Percentiles rank a stretch among this genome's conserved stretches.
Evolutionary conservation across 2,113 vertebrate species (phyloP).

Genomic region (Phocoena phocoena): DNA sequence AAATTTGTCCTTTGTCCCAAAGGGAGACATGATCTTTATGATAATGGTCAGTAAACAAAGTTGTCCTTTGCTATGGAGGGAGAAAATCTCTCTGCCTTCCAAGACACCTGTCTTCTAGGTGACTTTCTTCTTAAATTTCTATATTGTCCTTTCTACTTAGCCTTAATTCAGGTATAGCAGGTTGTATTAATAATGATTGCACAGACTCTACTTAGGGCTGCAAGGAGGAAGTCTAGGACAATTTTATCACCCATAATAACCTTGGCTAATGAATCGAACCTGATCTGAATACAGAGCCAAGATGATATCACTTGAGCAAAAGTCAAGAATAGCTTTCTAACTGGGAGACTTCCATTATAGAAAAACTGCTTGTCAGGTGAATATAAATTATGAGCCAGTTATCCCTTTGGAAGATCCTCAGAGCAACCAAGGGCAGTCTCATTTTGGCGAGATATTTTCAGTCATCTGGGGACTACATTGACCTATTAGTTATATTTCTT

Average conservation of each 20-base stretch:
- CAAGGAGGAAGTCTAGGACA: neutral
- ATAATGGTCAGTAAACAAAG: neutral
- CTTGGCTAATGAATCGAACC: neutral
- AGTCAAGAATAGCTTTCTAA: neutral
- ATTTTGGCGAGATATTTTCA: neutral
- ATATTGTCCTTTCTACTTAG: neutral
- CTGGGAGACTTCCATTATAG: neutral
- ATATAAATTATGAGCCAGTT: neutral
- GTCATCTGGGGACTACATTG: neutral
- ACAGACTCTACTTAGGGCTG: neutral
- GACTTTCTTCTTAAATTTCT: neutral
- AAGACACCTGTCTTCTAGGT: neutral
- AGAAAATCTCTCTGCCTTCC: neutral
- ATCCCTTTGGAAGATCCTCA: neutral
- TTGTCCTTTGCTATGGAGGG: neutral
- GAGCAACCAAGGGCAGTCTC: neutral
- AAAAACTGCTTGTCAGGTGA: neutral
- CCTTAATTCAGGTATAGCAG: neutral
- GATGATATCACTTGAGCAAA: neutral
- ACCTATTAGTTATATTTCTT: neutral
- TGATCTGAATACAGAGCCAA: neutral
- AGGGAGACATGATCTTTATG: neutral
- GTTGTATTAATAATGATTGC: neutral
- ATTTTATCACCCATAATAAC: neutral
- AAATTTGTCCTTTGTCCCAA: neutral